Conservation (phyloP, 2,888 invertebrate genomes). For the Bellardia pandia region DNA sequence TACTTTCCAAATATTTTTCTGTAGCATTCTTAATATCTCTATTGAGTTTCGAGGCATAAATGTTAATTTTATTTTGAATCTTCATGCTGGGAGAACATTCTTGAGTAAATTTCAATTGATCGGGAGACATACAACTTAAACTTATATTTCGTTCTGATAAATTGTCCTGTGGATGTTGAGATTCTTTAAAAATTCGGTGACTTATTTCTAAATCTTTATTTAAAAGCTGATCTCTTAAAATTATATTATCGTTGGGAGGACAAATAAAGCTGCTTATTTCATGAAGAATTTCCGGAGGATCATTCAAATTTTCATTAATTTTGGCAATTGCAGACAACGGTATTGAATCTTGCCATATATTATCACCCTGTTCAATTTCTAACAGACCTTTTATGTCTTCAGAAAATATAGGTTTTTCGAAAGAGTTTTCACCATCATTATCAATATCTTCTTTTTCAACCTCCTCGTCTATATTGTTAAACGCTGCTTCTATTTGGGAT, state of each 20-base stretch:
- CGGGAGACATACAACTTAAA: constrained; percentile 79
- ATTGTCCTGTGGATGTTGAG: background rate
- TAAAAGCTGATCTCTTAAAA: constrained; percentile 54
- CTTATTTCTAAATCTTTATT: constrained; percentile 67
- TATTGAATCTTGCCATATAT: constrained; percentile 70
- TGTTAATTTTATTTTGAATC: background rate
- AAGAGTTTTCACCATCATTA: constrained; percentile 28
- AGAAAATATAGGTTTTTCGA: constrained; percentile 79
- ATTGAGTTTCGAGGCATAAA: background rate
- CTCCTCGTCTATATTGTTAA: constrained; percentile 59
- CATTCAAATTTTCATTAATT: constrained; percentile 44
- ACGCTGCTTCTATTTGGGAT: constrained; percentile 76
- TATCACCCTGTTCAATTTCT: constrained; percentile 56
- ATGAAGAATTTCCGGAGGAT: constrained; percentile 64
- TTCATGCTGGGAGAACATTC: constrained; percentile 11
- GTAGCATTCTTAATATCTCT: background rate
- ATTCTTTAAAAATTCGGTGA: constrained; percentile 57
- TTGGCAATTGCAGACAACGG: constrained; percentile 46
- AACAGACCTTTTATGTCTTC: constrained; percentile 76
- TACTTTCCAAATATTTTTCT: background rate
- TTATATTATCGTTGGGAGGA: constrained; percentile 68
- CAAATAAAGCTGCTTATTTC: constrained; percentile 81
- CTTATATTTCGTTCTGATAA: constrained; percentile 41
- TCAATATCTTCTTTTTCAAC: background rate
- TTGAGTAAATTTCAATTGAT: constrained; percentile 76